Base-by-base conservation (phyloP, 2,888 invertebrate species). In the Polyommatus icarus region DNA sequence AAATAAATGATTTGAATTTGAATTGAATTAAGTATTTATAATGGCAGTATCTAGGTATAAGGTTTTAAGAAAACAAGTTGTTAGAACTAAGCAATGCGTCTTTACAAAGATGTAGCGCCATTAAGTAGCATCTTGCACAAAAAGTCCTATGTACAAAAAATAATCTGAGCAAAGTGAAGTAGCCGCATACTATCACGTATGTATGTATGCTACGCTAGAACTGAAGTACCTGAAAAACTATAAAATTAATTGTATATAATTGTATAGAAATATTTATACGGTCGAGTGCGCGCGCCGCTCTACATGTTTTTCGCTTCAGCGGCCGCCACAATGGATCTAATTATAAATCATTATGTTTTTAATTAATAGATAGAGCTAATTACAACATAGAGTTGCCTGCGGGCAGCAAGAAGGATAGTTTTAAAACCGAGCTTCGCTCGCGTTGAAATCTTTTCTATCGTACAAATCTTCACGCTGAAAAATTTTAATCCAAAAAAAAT, bases 261-360 rank as follows among this genome's bases (percentile, higher is more conserved):
- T 67, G 67, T 32, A 67, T 67, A 67, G 29, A 67, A 67, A 67
- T 67, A 67, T 67, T 32, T 67, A 12, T 1, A 12, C 67, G 67
- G 24, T 67, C 67, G 67, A 67, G 67, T 18, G 67, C 54, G 67
- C 50, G 54, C 67, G 29, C 61, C 61, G 59, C 59, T 61, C 61
- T 12, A 61, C 67, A 32, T 15, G 67, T 32, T 32, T 29, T 24
- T 24, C 67, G 67, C 67, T 67, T 29, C 61, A 29, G 15, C 15
- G 67, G 15, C 29, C 15, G 6, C 18, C 29, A 32, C 67, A 18
- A 67, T 67, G 29, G 67, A 12, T 67, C 18, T 67, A 67, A 67
- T 67, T 67, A 32, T 67, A 67, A 32, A 67, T 32, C 67, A 32
- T 67, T 67, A 67, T 29, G 6, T 67, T 67, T 32, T 32, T 67